Evolutionary conservation across 2,888 invertebrate species (phyloP).

Genomic region (Clitarchus hookeri): DNA sequence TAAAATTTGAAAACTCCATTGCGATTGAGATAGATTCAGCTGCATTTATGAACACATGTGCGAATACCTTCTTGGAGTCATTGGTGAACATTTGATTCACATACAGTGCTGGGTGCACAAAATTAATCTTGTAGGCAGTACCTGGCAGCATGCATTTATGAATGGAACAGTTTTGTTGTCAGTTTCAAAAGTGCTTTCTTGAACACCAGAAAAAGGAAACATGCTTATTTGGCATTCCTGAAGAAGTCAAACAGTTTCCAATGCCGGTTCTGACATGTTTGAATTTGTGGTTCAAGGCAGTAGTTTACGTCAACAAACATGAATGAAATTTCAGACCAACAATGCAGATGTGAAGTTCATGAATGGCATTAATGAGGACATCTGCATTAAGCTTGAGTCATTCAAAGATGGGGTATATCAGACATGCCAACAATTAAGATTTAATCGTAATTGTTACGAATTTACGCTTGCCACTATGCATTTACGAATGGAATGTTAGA

Average conservation of each 20-base stretch:
- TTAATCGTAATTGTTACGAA: too few species aligned
- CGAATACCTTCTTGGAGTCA: neutral
- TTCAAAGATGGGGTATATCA: neutral
- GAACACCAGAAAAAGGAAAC: slow-evolving; percentile 20
- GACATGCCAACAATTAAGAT: too few species aligned
- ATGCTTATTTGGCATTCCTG: neutral
- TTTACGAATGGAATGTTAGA: too few species aligned
- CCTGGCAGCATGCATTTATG: neutral
- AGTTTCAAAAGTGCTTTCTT: slow-evolving; percentile 1
- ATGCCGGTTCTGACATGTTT: slow-evolving; percentile 10
- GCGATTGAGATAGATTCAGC: neutral
- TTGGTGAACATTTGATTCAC: neutral
- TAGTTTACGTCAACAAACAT: slow-evolving; percentile 21
- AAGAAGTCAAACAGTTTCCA: neutral
- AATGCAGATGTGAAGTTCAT: neutral
- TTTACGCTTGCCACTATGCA: too few species aligned
- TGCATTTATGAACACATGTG: neutral
- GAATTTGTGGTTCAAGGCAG: slow-evolving; percentile 20
- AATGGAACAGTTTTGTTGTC: neutral
- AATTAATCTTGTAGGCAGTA: neutral
- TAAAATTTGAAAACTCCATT: neutral
- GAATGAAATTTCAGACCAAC: neutral
- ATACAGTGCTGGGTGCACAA: neutral
- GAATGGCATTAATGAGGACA: slow-evolving; percentile 20
- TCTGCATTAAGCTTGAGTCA: neutral